Evolutionary conservation across 1,140 invertebrate species (phyloP), one percentile per base, ranked within the genome.

Genomic region (Doryteuthis pealeii): DNA sequence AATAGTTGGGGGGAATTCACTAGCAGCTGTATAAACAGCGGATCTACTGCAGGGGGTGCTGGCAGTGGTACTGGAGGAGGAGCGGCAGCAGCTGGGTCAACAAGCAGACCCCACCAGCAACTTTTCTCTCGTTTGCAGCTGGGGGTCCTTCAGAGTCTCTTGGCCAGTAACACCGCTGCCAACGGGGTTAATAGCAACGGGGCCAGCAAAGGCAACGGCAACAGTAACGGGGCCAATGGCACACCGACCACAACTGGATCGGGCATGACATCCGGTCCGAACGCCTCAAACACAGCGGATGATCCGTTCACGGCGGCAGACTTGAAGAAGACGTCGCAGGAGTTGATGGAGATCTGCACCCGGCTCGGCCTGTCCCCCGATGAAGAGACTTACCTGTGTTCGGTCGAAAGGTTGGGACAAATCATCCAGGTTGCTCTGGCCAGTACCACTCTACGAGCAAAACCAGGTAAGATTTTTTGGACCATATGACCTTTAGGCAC

Each of bases 351-450:
- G 1, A 65, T 77, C 14, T 74, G 66, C 49, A 62, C 58, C 5
- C 62, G 30, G 28, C 22, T 33, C 10, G 32, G 28, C 26, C 65
- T 72, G 22, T 43, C n/a, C 33, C 70, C 66, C 15, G 79, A 77
- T 18, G 71, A 76, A 22, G 70, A 69, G 6, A 70, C 68, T 31
- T 73, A 79, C 45, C 74, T 78, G 22, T 28, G 76, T 22, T 78
- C 82, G 0, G 72, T 84, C 18, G 84, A 86, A 68, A 78, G 83
- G 71, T 74, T 84, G 26, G 82, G 82, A 31, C 84, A 86, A 73
- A 78, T 82, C 15, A 78, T 86, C 54, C 84, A 86, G 67, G 81
- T 86, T 40, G 81, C 84, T 14, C 72, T 80, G 45, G 79, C 80
- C 67, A 81, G 76, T 31, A 74, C 73, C 12, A 77, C 78, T 74